Base-by-base conservation (phyloP, 2,797 vertebrate species). In the Novumbra hubbsi region DNA sequence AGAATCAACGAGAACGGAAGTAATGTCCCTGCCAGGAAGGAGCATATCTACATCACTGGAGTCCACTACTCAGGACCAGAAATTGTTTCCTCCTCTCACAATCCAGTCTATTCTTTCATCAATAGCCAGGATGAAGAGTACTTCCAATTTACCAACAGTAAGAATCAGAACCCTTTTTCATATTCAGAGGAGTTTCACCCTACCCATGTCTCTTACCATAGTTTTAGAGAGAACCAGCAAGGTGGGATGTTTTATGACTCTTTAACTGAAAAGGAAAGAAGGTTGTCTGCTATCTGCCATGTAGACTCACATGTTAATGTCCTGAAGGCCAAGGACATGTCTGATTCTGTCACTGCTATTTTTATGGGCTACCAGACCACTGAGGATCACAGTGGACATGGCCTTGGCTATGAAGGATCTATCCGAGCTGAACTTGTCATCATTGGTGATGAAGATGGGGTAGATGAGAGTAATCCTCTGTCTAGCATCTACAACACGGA, bases 311-410 rank as follows among this genome's bases (percentile, higher is more conserved):
- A 83, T 8, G 95, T 91, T 70, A 94, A 83, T 4, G 38, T 95
- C 7, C 90, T 96, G n/a, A 91, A 92, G 55, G 78, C 93, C 64
- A 71, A 93, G 50, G 90, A 92, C 34, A 83, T 86, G 4, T 84
- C 88, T 0, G 93, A 96, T 74, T 95, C 95, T 0, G 92, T 98
- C 72, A 98, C 96, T 0, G 96, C 96, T 93, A 89, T 98, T 80
- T 98, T 97, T 87, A 95, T 97, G 95, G 96, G 96, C 3, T 96
- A 96, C 71, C 95, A 96, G 82, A 89, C 83, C 0, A 48, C 93
- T 0, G 90, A 94, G 1, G 86, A 88, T 0, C 92, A 90, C 48
- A 87, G 91, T 0, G 67, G 88, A 0, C 88, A 78, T 55, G 83
- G 76, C 68, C 80, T 89, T 68, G 93, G 79, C 12, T 96, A 93